Percentiles rank a stretch among this genome's conserved stretches.
Evolutionary conservation across 2,888 invertebrate species (phyloP).

Genomic region (Tortrix viridana): DNA sequence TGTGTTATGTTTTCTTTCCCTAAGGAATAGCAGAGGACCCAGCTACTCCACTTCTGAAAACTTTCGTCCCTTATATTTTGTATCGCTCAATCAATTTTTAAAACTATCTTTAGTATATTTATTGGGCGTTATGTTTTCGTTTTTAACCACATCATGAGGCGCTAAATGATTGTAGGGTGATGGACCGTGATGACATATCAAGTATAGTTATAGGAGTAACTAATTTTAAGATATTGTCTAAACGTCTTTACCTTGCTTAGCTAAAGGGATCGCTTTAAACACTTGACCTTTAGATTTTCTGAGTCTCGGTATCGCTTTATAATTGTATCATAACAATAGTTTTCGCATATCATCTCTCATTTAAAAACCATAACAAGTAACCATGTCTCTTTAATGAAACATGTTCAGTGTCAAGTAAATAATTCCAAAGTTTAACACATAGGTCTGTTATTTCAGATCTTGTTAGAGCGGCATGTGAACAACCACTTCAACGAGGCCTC

Average conservation of each 20-base stretch:
- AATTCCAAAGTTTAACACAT: slow-evolving; percentile 16
- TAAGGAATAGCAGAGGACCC: slow-evolving; percentile 62
- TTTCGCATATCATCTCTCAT: no score
- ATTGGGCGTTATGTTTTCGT: slow-evolving; percentile 41
- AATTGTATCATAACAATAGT: no score
- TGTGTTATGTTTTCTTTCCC: slow-evolving; percentile 72
- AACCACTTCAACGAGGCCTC: slow-evolving; percentile 91
- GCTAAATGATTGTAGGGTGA: slow-evolving; percentile 33
- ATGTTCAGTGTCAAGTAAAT: background rate
- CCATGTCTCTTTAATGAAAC: slow-evolving; percentile 6
- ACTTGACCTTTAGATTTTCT: no score
- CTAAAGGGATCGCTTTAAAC: no score
- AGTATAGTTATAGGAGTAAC: slow-evolving; percentile 9
- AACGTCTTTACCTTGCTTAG: background rate
- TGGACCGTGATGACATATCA: slow-evolving; percentile 31
- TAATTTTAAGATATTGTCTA: slow-evolving; percentile 5
- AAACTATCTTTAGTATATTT: slow-evolving; percentile 41
- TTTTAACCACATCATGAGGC: slow-evolving; percentile 39
- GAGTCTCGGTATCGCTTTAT: no score
- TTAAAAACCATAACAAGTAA: background rate
- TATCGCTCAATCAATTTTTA: slow-evolving; percentile 35
- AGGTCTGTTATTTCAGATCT: slow-evolving; percentile 82
- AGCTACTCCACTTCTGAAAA: slow-evolving; percentile 41
- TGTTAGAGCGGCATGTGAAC: slow-evolving; percentile 96
- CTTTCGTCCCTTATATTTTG: slow-evolving; percentile 42